A percentile compares a stretch with the other conserved stretches of the same genome.
These are phyloP conservation scores for Hypsibius dujardini DNA, from an alignment of 1,140 invertebrate genomes.

Conservation along the genomic window DNA sequence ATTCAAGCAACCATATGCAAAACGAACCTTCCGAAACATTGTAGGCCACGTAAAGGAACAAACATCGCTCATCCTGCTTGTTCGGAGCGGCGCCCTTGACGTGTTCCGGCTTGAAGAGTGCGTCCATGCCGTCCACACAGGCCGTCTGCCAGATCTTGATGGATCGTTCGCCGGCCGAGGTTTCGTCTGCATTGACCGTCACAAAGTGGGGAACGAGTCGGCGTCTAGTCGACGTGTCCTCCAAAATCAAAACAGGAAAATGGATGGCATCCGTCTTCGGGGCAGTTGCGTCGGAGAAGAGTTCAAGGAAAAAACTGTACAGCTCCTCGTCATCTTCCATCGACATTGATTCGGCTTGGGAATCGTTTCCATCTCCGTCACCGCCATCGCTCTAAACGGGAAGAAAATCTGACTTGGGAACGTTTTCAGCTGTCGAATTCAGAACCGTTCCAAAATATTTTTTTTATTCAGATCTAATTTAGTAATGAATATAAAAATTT, in stretches of 20 bases:
- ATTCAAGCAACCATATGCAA: no score
- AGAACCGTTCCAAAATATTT: no score
- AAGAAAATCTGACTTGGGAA: no score
- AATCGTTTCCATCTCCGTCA: conserved; percentile 27
- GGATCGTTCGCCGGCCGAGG: conserved; percentile 27
- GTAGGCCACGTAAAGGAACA: conserved; percentile 92
- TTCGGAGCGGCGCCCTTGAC: conserved; percentile 41
- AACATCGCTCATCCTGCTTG: conserved; percentile 79
- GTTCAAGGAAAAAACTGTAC: conserved; percentile 83
- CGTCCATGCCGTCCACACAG: conserved; percentile 39
- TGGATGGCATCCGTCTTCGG: conserved; percentile 21
- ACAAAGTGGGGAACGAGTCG: conserved; percentile 83
- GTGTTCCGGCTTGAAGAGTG: conserved; percentile 23
- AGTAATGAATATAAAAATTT: no score
- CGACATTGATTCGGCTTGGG: conserved; percentile 26
- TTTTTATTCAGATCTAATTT: no score
- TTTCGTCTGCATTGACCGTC: conserved; percentile 63
- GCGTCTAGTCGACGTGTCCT: conserved; percentile 58
- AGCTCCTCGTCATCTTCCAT: conserved; percentile 31
- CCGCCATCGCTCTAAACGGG: no score
- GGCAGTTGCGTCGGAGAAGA: conserved; percentile 71
- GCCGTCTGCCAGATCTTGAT: conserved; percentile 28
- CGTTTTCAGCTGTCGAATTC: no score
- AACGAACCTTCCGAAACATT: conserved; percentile 83
- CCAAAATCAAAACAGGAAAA: conserved; percentile 53